Base-by-base conservation (phyloP, 2,888 invertebrate species). In the Campoplex capitator region DNA sequence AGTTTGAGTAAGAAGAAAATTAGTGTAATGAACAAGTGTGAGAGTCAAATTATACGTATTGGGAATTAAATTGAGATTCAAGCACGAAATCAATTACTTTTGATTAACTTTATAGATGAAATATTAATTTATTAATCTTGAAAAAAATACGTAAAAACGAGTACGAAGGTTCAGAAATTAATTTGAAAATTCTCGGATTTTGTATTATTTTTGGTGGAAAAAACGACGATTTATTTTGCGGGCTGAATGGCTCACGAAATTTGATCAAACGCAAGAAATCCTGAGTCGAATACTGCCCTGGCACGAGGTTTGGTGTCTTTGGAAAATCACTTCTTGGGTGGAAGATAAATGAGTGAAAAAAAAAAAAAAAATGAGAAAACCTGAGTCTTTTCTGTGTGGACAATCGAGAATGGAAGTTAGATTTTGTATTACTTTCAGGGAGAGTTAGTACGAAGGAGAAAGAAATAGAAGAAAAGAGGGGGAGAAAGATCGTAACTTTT, bases 301-400 rank as follows among this genome's bases (percentile, higher is more conserved):
- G 11, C 16, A 32, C 16, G 16, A 62, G 32, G 13, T 62, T 58
- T 58, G 58, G 32, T 32, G 32, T 9, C 16, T 51, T 1, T 18
- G 35, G 16, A 58, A 56, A 38, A 56, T 58, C 8, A 18, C 16
- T 16, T 8, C 9, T 38, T 9, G 28, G 13, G 28, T 58, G 42
- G 7, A 23, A 16, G 35, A 45, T 7, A 62, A 62, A 75, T 62
- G 18, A 35, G 9, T 18, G 48, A n/a, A 68, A 70, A 23, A 0
- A 23, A 23, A 23, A 23, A 23, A 23, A 23, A 23, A 23, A 54
- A 78, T 23, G 11, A 0, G 11, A 18, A 51, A 68, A 78, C 28
- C 77, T 68, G 56, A 54, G 78, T 68, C 54, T 16, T 28, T 38
- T 35, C 18, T 23, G 35, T 48, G 11, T 38, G 68, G 78, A 78